These are phyloP conservation scores for Cloeon dipterum DNA, from an alignment of 2,888 invertebrate genomes.

Conservation along the genomic window DNA sequence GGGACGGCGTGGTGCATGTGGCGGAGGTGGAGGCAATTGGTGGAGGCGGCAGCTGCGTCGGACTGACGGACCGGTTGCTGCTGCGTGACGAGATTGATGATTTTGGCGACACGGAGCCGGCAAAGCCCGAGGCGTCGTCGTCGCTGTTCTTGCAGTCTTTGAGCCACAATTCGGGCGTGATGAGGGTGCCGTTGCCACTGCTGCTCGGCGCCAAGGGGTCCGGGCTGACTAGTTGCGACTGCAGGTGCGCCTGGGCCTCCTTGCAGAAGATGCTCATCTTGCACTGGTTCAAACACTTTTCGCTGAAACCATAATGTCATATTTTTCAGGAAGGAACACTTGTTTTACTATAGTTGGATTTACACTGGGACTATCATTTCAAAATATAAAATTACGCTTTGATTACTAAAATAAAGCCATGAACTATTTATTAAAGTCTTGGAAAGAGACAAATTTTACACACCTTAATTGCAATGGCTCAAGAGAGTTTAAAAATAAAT, in stretches of 20 bases:
- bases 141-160: constrained; percentile 37
- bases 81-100: constrained; percentile 8
- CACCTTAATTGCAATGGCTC: too few species aligned
- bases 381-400: background rate
- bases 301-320: constrained; percentile 42
- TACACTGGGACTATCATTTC: background rate
- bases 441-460: too few species aligned
- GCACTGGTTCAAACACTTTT: constrained; percentile 86
- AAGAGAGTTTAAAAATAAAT: too few species aligned
- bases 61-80: constrained; percentile 28
- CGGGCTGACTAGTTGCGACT: constrained; percentile 33
- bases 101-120: constrained; percentile 10
- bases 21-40: constrained; percentile 17
- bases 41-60: constrained; percentile 23
- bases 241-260: constrained; percentile 77
- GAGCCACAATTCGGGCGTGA: constrained; percentile 81
- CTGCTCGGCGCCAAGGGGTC: constrained; percentile 5
- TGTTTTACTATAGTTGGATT: background rate
- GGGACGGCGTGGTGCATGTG: constrained; percentile 17
- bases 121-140: constrained; percentile 4
- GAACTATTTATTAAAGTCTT: background rate
- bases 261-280: constrained; percentile 93
- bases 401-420: background rate
- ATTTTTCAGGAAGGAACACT: background rate
- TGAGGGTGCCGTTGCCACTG: constrained; percentile 22